Evolutionary conservation across 2,113 vertebrate genomes (phyloP).

Genomic region (Calonectris borealis): DNA sequence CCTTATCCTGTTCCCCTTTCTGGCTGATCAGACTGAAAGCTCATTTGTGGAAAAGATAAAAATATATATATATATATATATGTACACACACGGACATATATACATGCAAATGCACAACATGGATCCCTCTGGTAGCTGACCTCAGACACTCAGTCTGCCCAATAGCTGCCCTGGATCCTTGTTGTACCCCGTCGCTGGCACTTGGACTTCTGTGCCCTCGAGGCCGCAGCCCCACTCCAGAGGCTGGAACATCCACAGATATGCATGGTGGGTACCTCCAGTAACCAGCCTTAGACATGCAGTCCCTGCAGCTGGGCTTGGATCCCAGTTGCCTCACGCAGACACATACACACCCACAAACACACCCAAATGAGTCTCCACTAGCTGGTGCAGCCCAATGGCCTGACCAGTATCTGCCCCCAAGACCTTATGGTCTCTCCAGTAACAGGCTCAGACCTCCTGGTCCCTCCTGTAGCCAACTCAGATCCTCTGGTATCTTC

Average conservation of each 20-base stretch:
- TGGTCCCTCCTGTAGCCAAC: not conserved
- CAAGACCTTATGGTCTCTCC: not conserved
- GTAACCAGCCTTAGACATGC: not conserved
- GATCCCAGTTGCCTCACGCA: not conserved
- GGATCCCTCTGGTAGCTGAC: not conserved
- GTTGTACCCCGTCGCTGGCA: not conserved
- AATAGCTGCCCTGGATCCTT: not conserved
- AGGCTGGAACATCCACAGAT: not conserved
- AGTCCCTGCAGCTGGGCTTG: not conserved
- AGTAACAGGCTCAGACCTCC: rapidly evolving
- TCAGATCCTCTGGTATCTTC: not conserved
- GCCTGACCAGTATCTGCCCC: too few relatives aligned
- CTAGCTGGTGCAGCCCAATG: not conserved
- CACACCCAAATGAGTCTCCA: not conserved
- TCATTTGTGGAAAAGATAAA: not conserved
- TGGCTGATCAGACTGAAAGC: not conserved
- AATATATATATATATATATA: too few relatives aligned
- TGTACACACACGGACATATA: too few relatives aligned
- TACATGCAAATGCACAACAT: not conserved
- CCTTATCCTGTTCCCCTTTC: not conserved
- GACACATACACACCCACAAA: not conserved
- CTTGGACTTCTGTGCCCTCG: not conserved
- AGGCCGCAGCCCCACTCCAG: not conserved
- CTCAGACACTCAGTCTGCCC: not conserved
- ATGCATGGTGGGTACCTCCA: not conserved